These are phyloP conservation scores for Peromyscus melanophrys DNA, from an alignment of 2,797 vertebrate genomes.

Conservation along the genomic window DNA sequence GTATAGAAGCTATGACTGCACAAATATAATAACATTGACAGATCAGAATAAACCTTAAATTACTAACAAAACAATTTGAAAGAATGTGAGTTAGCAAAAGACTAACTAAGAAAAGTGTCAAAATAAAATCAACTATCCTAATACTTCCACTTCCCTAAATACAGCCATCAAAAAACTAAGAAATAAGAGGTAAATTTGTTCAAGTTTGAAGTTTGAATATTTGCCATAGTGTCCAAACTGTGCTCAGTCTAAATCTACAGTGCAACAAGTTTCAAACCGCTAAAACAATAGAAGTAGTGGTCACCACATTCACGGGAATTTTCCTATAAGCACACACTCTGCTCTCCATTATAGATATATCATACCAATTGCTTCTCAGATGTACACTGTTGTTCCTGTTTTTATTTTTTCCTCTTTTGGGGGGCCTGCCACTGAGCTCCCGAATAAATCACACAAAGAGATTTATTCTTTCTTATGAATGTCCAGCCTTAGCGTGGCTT, in stretches of 20 bases:
- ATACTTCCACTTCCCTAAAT: slow-evolving; percentile 11
- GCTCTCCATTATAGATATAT: background rate
- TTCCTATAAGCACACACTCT: background rate
- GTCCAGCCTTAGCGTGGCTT: no score
- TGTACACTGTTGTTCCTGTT: no score
- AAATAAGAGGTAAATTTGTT: background rate
- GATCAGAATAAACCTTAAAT: slow-evolving; percentile 5
- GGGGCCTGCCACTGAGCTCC: no score
- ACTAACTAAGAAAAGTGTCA: background rate
- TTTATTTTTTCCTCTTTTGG: no score
- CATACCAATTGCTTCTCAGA: background rate
- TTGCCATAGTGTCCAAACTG: background rate
- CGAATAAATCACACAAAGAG: no score
- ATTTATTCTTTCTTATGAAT: no score
- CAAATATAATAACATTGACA: background rate
- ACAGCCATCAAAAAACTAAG: background rate
- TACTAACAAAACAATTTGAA: slow-evolving; percentile 51
- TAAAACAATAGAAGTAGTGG: background rate
- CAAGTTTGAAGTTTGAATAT: background rate
- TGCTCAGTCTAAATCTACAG: background rate
- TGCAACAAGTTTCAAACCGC: background rate
- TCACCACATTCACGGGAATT: background rate
- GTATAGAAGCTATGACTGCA: background rate
- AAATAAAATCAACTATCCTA: slow-evolving; percentile 22
- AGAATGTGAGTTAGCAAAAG: slow-evolving; percentile 4